Base-by-base conservation (phyloP, 2,888 invertebrate species). In the Drosophila melanocephala region DNA sequence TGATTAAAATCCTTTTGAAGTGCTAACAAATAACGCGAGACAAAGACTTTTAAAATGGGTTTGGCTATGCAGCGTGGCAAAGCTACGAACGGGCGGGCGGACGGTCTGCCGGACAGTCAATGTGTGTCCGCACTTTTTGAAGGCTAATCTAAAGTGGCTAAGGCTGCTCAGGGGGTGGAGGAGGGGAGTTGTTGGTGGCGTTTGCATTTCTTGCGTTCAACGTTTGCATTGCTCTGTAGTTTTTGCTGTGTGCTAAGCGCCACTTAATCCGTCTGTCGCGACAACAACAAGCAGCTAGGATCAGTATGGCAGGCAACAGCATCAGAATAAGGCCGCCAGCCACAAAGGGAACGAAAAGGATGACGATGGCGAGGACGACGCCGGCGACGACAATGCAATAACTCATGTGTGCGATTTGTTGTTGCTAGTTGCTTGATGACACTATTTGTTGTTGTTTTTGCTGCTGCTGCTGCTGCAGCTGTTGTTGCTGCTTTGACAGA, bases 1-100 rank as follows among this genome's bases (percentile, higher is more conserved):
- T 85, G 85, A 85, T 85, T 89, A 89, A 85, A 85, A 85, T 85
- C 89, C 89, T 87, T 89, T 82, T 87, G 85, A 85, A 85, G 85
- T 85, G 84, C 87, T 79, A 89, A 87, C 84, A 89, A 89, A 85
- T 89, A 85, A 84, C 77, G 87, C 77, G 77, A 72, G 89, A 84
- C 80, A 89, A 88, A 83, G 87, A 79, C 77, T 70, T 84, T 52
- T 9, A 39, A 57, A 58, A 66, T 42, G 62, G 32, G 37, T 55
- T 37, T 26, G 28, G 33, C 39, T 33, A 14, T 37, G 44, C 52
- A n/a, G 52, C 14, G 32, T 19, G 6, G 28, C 37, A 56, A 26
- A 12, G 26, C 16, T 37, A 30, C 30, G 56, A 56, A 16, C 22
- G 19, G n/a, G 22, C 1, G 19, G 22, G 6, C 2, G 42, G 12